Percentiles rank a stretch among this genome's conserved stretches.
Conservation (phyloP, 2,888 invertebrate genomes). For the Limnephilus auricula region DNA sequence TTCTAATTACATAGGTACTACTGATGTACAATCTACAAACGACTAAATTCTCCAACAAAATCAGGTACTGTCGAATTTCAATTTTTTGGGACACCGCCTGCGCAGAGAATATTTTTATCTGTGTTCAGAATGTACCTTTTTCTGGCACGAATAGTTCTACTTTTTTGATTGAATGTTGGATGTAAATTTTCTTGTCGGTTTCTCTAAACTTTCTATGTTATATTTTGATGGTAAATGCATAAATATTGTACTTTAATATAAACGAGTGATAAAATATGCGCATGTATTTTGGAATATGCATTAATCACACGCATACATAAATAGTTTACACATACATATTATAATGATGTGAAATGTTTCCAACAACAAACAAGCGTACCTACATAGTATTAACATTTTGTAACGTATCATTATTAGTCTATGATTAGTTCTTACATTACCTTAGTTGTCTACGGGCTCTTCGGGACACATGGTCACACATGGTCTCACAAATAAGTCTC, state of each 20-base stretch:
- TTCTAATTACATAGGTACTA: neutral
- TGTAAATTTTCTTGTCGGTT: neutral
- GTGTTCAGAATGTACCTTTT: no score
- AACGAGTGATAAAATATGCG: neutral
- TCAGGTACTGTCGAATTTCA: neutral
- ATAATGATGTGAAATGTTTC: no score
- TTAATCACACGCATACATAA: no score
- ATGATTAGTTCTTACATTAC: no score
- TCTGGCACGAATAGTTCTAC: neutral
- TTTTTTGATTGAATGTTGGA: neutral
- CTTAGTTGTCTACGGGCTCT: no score
- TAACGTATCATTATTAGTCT: no score
- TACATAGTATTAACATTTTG: no score
- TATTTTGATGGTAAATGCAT: neutral
- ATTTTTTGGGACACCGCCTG: neutral
- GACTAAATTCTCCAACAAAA: neutral
- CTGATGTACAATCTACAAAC: neutral
- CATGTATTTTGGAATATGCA: neutral
- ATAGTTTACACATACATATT: no score
- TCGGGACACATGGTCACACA: no score
- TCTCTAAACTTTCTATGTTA: neutral
- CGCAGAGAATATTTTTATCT: neutral
- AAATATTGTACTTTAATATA: neutral
- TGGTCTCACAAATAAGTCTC: no score
- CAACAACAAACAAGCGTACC: no score